Conservation (phyloP, 2,888 invertebrate genomes). For the Agriopis marginaria region DNA sequence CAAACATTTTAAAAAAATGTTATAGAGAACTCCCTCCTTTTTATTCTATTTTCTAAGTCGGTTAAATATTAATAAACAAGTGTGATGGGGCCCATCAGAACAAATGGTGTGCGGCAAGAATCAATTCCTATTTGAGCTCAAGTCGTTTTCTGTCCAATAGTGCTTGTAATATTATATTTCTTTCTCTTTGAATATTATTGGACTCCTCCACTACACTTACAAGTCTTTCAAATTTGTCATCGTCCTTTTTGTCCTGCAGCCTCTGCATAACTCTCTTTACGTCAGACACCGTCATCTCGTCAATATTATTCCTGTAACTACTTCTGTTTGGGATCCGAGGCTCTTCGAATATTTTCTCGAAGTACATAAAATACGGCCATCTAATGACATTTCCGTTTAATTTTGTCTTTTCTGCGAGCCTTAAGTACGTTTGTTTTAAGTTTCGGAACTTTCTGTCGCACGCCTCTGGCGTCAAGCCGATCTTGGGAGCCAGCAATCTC, state of each 20-base stretch:
- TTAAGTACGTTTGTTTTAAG: constrained; percentile 76
- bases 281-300: constrained; percentile 60
- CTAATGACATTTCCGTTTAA: constrained; percentile 66
- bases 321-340: constrained; percentile 11
- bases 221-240: constrained; percentile 70
- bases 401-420: constrained; percentile 67
- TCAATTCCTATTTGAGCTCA: neutral
- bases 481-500: constrained; percentile 64
- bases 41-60: too few relatives aligned
- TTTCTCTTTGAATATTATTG: constrained; percentile 74
- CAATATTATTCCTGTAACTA: constrained; percentile 45
- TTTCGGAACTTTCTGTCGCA: constrained; percentile 80
- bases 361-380: constrained; percentile 77
- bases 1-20: too few relatives aligned
- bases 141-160: constrained; percentile 62
- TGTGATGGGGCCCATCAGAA: neutral
- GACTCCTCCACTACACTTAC: constrained; percentile 71
- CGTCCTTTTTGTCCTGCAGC: constrained; percentile 57
- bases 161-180: constrained; percentile 74
- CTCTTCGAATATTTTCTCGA: constrained; percentile 73
- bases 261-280: constrained; percentile 63
- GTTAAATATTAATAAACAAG: too few relatives aligned
- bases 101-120: neutral
- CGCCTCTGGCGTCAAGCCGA: constrained; percentile 71
- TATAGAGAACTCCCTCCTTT: too few relatives aligned